Conservation (phyloP, 2,113 vertebrate genomes). For the Sphyrna mokarran region DNA sequence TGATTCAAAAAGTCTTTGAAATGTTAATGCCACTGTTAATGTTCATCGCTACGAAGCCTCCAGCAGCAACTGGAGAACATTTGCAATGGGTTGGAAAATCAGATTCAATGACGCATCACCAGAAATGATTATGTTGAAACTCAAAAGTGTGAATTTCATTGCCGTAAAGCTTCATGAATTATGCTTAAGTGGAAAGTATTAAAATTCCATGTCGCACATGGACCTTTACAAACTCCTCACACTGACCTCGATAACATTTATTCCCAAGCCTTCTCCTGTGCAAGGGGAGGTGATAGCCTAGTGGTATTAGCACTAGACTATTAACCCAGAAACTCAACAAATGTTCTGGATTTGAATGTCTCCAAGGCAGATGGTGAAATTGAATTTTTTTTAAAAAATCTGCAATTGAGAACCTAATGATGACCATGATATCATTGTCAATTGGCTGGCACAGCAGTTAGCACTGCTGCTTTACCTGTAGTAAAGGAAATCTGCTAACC, state of each 20-base stretch:
- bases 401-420: no score
- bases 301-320: no score
- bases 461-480: no score
- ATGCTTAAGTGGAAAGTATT: background rate
- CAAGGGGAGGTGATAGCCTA: background rate
- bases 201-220: background rate
- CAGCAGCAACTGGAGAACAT: background rate
- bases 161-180: background rate
- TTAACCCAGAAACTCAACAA: no score
- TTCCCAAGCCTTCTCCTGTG: background rate
- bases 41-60: background rate
- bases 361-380: no score
- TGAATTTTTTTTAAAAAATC: no score
- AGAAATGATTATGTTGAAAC: background rate
- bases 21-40: no score
- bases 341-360: no score
- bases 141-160: background rate
- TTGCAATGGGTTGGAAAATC: background rate
- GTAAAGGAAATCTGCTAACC: no score
- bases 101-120: background rate
- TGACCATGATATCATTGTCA: no score
- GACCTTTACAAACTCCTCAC: background rate
- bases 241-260: background rate
- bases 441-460: no score
- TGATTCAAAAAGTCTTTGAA: no score